phyloP scores from a whole-genome alignment of 1,140 invertebrate genomes.

The Ditylenchus dipsaci region DNA sequence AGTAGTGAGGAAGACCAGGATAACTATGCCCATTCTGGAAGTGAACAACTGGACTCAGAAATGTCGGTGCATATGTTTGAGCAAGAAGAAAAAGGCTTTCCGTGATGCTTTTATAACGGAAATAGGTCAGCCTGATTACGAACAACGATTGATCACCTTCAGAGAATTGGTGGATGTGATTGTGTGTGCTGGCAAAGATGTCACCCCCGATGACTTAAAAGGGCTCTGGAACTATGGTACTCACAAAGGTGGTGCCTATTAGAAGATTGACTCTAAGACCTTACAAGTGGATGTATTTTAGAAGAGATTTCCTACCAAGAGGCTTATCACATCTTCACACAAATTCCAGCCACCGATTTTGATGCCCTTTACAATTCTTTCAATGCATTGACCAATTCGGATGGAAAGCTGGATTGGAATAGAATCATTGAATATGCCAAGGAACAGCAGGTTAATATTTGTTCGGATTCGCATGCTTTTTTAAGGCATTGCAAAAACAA shows the following conservation, averaged over 20 bases:
- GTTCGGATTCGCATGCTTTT: background rate
- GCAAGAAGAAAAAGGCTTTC: slow-evolving; percentile 16
- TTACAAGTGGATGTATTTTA: background rate
- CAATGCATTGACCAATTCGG: background rate
- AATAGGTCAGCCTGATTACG: slow-evolving; percentile 19
- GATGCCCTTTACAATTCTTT: slow-evolving; percentile 21
- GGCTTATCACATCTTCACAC: slow-evolving; percentile 32
- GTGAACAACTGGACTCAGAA: background rate
- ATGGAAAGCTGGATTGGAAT: background rate
- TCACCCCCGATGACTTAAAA: slow-evolving; percentile 15
- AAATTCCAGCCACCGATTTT: slow-evolving; percentile 20
- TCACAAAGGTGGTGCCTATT: background rate
- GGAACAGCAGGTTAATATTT: background rate
- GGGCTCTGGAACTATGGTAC: slow-evolving; percentile 22
- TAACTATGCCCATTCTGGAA: no score
- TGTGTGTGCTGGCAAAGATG: slow-evolving; percentile 40
- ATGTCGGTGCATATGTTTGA: slow-evolving; percentile 1
- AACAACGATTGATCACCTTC: slow-evolving; percentile 20
- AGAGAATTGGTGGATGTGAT: slow-evolving; percentile 40
- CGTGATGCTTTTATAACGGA: slow-evolving; percentile 43
- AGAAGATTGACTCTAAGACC: background rate
- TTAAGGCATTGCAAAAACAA: no score
- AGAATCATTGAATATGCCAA: background rate
- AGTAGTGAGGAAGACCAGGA: no score
- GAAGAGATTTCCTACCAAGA: slow-evolving; percentile 36